Evolutionary conservation across 2,888 invertebrate genomes (phyloP).

Genomic region (Drosophila percnosoma): DNA sequence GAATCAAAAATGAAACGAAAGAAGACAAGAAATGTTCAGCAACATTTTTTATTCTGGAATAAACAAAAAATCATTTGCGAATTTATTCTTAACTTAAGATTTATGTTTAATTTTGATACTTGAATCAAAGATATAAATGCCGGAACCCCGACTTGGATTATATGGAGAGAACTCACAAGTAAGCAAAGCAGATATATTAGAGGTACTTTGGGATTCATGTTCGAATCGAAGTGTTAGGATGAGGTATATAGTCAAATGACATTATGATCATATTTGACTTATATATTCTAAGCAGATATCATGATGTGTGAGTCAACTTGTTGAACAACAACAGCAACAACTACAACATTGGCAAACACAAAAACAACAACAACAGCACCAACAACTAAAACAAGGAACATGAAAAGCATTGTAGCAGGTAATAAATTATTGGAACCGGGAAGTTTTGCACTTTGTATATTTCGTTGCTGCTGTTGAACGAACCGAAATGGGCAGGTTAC

Average conservation of each 20-base stretch:
- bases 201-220: neutral
- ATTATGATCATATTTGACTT: neutral
- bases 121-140: neutral
- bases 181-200: neutral
- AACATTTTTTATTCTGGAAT: neutral
- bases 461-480: constrained; percentile 27
- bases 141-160: neutral
- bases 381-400: constrained; percentile 3
- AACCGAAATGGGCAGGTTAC: constrained; percentile 17
- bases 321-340: constrained; percentile 31
- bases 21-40: neutral
- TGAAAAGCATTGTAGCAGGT: constrained; percentile 36
- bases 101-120: neutral
- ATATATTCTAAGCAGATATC: constrained; percentile 11
- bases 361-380: neutral
- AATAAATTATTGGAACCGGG: constrained; percentile 45
- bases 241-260: neutral
- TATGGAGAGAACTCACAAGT: neutral
- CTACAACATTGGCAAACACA: neutral
- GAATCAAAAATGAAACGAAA: neutral
- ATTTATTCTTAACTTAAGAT: neutral
- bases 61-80: neutral
- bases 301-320: constrained; percentile 39
- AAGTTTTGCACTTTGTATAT: constrained; percentile 28
- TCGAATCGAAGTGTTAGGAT: neutral